Evolutionary conservation across 2,888 invertebrate genomes (phyloP), one percentile per base, ranked within the genome.

Genomic region (Melieria omissa): DNA sequence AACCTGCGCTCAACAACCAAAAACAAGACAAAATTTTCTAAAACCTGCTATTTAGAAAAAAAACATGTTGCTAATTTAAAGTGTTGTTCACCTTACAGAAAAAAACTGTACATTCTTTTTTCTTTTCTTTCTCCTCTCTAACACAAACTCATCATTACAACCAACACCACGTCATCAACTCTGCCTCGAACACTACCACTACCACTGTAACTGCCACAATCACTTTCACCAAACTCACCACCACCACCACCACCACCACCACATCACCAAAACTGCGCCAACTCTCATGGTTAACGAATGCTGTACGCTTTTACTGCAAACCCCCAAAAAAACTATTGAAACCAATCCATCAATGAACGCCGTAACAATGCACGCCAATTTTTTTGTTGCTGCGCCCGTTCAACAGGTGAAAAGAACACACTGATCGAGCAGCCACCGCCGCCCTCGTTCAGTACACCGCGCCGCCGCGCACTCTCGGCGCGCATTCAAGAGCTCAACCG

Each of bases 391-490:
- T 42, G 29, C 47, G 7, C 41, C 12, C 47, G 41, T 14, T 44
- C 29, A 46, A 57, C 90, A 92, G 93, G 93, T 91, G 93, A 93
- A 89, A 93, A 93, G 90, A 92, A 92, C 89, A 92, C 92, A 88
- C 91, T 93, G 88, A 92, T 92, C 89, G 92, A 91, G 88, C 91
- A 91, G 88, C 92, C 92, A 89, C 85, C 86, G 72, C 81, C 82
- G 77, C 85, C 85, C 73, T 85, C 86, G 5, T 86, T 86, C 74
- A 84, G 85, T 74, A 86, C 87, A 70, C 86, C 86, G 65, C 82
- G 87, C 49, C 81, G 87, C 47, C 84, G 89, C 81, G 86, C 86
- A 52, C 79, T 88, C 75, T 87, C 88, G 57, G 86, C 87, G 72
- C 83, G 86, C 73, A 85, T 87, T 63, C 85, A 86, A 80, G 88